A percentile compares a stretch with the other conserved stretches of the same genome.
These are phyloP conservation scores for Caenorhabditis sp. DNA, from an alignment of 2,888 invertebrate species.

Conservation along the genomic window DNA sequence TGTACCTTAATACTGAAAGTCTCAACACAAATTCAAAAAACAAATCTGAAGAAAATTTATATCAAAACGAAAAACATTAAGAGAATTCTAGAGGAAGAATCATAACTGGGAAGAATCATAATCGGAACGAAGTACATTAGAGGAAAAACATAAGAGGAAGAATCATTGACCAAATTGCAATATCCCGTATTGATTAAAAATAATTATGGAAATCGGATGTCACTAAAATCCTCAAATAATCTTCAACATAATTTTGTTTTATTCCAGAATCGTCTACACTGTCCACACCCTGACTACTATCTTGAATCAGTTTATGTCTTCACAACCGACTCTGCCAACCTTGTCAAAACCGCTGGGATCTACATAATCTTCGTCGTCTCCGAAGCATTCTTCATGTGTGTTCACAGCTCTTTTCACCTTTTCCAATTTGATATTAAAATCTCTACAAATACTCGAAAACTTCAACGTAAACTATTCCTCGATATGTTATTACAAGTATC, in stretches of 20 bases:
- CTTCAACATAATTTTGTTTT: not conserved
- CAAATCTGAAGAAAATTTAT: too few species aligned
- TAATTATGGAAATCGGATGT: too few species aligned
- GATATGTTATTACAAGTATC: constrained; percentile 34
- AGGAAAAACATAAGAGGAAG: too few species aligned
- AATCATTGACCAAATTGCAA: too few species aligned
- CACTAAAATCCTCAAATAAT: too few species aligned
- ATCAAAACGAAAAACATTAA: too few species aligned
- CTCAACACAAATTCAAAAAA: too few species aligned
- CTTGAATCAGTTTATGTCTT: constrained; percentile 28
- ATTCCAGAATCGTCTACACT: constrained; percentile 22
- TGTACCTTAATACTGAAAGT: too few species aligned
- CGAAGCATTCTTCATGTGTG: constrained; percentile 17
- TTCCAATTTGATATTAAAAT: constrained; percentile 21
- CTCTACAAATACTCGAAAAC: constrained; percentile 15
- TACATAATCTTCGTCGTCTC: constrained; percentile 17
- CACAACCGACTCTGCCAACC: constrained; percentile 19
- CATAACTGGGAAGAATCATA: too few species aligned
- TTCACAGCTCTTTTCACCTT: constrained; percentile 24
- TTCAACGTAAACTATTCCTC: constrained; percentile 32
- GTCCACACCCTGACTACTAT: constrained; percentile 32
- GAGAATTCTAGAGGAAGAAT: too few species aligned
- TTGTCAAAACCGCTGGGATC: constrained; percentile 20
- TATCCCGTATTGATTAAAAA: too few species aligned
- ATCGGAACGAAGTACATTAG: too few species aligned